These are phyloP conservation scores for Gymnogyps californianus DNA, from an alignment of 2,113 vertebrate genomes.

Conservation along the genomic window DNA sequence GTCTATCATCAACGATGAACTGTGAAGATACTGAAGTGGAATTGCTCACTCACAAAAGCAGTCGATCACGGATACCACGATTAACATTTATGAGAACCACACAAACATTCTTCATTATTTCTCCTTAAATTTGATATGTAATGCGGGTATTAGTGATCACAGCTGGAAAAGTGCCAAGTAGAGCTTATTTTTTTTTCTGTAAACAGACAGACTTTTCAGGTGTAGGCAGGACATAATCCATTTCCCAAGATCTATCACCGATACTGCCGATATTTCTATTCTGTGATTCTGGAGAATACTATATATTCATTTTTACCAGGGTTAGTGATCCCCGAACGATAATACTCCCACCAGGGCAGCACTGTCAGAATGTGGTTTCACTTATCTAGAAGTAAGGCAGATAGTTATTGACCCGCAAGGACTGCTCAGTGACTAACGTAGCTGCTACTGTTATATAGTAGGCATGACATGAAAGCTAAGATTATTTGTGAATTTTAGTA, in stretches of 20 bases:
- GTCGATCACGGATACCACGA: fast-evolving
- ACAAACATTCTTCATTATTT: neutral
- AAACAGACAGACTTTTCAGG: neutral
- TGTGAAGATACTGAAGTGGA: neutral
- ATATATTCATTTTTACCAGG: neutral
- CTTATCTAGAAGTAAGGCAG: neutral
- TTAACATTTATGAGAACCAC: neutral
- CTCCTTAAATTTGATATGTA: neutral
- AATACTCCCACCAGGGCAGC: neutral
- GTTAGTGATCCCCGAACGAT: neutral
- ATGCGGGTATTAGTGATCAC: neutral
- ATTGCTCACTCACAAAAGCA: neutral
- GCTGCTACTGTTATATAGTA: neutral
- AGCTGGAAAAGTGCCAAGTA: neutral
- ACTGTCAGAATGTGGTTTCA: neutral
- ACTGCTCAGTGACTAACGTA: neutral
- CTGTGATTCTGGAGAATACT: neutral
- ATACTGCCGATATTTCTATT: neutral
- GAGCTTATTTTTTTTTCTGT: neutral
- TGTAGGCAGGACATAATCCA: neutral
- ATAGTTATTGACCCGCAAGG: neutral
- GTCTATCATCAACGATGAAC: neutral
- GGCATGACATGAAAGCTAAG: neutral
- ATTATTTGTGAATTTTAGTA: neutral
- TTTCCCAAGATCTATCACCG: neutral